phyloP scores from a whole-genome alignment of 2,113 vertebrate genomes.

The Pseudorhombus dupliciocellatus region DNA sequence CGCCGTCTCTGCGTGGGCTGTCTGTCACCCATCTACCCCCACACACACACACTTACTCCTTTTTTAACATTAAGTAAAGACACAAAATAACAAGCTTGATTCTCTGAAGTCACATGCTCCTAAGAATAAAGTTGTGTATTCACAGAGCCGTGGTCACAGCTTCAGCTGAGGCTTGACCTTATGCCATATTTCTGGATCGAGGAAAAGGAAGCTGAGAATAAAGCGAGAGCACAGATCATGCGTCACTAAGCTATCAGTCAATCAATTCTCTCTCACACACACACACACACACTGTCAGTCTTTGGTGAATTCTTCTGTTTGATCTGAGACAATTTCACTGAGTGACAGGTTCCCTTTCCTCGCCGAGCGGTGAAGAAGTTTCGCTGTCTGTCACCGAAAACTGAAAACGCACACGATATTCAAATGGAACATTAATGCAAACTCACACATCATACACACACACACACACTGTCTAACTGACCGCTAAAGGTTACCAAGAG shows the following conservation, averaged over 20 bases:
- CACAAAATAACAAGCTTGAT: conserved; percentile 14
- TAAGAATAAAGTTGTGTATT: not conserved
- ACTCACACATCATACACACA: not conserved
- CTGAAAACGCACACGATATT: not conserved
- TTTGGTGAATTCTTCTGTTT: conserved; percentile 64
- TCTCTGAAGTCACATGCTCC: conserved; percentile 2
- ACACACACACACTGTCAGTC: conserved; percentile 28
- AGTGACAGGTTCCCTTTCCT: conserved; percentile 54
- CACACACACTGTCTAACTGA: not conserved
- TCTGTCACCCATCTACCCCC: conserved; percentile 4
- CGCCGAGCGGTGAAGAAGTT: conserved; percentile 14
- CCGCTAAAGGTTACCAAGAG: not conserved
- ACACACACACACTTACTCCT: not conserved
- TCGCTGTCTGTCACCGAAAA: conserved; percentile 26
- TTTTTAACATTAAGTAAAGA: not conserved
- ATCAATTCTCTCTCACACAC: no score
- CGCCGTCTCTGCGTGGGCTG: not conserved
- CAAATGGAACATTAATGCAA: not conserved
- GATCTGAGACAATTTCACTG: conserved; percentile 36
- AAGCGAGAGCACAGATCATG: conserved; percentile 40
- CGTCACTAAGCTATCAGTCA: conserved; percentile 53
- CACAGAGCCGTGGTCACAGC: not conserved
- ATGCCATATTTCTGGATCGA: not conserved
- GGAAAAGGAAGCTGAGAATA: conserved; percentile 23
- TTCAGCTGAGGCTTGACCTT: not conserved